A percentile compares a stretch with the other conserved stretches of the same genome.
Evolutionary conservation across 2,113 vertebrate genomes (phyloP).

Genomic region (Neotoma lepida): DNA sequence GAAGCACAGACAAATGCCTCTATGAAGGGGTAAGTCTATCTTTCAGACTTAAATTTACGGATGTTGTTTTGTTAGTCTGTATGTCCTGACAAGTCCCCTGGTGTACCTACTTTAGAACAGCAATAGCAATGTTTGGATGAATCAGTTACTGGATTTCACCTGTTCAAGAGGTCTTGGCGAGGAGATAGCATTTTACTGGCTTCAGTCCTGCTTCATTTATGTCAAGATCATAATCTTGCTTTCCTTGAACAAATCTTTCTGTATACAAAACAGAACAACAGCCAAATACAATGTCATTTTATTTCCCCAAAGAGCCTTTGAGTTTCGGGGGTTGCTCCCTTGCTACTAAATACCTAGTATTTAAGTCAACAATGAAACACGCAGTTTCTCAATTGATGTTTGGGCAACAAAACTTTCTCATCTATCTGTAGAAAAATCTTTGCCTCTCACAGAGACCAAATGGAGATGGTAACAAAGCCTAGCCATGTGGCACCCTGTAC

Average conservation of each 20-base stretch:
- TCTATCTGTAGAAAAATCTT: neutral
- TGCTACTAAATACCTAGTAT: neutral
- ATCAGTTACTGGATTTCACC: neutral
- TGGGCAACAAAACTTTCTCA: constrained; percentile 5
- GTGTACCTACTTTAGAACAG: neutral
- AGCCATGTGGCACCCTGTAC: constrained; percentile 56
- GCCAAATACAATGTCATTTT: neutral
- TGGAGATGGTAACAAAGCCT: neutral
- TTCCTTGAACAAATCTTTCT: constrained; percentile 41
- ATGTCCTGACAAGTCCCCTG: neutral
- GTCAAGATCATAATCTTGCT: neutral
- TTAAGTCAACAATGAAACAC: neutral
- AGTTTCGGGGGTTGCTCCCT: constrained; percentile 15
- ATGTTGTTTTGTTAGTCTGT: rapidly evolving
- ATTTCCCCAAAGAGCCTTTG: neutral
- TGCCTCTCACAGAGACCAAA: neutral
- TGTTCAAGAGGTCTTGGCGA: neutral
- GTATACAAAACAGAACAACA: neutral
- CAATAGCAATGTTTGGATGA: rapidly evolving
- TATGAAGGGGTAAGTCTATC: neutral
- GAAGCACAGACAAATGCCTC: neutral
- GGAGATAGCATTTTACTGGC: neutral
- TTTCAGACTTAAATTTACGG: neutral
- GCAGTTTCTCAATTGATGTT: neutral
- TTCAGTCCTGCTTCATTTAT: rapidly evolving